Percentiles rank a stretch among this genome's conserved stretches.
Evolutionary conservation across 1,140 invertebrate species (phyloP).

Genomic region (Cotesia vestalis): DNA sequence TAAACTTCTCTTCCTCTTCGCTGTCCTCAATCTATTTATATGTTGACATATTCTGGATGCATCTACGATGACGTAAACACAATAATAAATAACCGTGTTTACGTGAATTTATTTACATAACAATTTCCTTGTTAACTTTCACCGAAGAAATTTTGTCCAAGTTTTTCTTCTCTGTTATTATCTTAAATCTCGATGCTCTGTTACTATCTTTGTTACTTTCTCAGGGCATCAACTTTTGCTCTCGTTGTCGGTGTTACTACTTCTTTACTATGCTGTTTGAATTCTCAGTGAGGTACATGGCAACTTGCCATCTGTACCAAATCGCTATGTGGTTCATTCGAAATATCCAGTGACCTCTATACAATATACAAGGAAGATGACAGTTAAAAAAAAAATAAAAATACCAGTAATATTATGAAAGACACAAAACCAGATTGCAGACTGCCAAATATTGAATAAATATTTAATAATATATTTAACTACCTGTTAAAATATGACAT

Average conservation of each 20-base stretch:
- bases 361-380: slow-evolving; percentile 17
- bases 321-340: slow-evolving; percentile 32
- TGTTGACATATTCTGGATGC: slow-evolving; percentile 9
- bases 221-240: neutral
- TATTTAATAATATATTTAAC: neutral
- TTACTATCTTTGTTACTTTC: neutral
- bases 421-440: neutral
- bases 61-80: slow-evolving; percentile 3
- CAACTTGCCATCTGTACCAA: slow-evolving; percentile 35
- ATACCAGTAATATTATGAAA: slow-evolving; percentile 1
- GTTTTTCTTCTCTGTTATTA: neutral
- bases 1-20: neutral
- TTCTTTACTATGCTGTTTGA: slow-evolving; percentile 16
- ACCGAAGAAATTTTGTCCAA: slow-evolving; percentile 10
- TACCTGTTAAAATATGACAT: neutral
- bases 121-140: slow-evolving; percentile 7
- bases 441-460: too few species aligned
- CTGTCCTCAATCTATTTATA: slow-evolving; percentile 18
- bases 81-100: neutral
- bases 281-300: slow-evolving; percentile 8
- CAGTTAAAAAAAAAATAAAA: slow-evolving; percentile 2
- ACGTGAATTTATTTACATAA: slow-evolving; percentile 4
- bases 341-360: slow-evolving; percentile 38
- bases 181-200: neutral
- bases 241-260: slow-evolving; percentile 2